phyloP scores from a whole-genome alignment of 1,140 invertebrate genomes.

The Drosophila pachea region DNA sequence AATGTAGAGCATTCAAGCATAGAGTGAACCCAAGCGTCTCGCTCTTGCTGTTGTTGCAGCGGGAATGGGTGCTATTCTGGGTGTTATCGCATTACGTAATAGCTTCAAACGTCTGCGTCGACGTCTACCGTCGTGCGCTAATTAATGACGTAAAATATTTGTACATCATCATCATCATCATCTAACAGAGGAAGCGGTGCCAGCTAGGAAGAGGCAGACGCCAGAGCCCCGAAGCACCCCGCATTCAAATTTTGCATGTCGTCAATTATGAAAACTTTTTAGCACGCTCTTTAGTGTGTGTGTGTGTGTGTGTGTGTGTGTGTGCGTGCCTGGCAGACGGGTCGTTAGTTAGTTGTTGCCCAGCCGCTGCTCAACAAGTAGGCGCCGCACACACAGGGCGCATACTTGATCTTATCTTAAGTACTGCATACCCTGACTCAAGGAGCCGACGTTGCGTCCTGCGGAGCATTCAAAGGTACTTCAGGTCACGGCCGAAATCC shows the following conservation, averaged over 20 bases:
- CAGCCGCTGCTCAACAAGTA: constrained; percentile 54
- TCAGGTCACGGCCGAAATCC: too few relatives aligned
- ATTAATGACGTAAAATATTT: constrained; percentile 76
- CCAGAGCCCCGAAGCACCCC: background rate
- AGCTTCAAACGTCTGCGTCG: constrained; percentile 47
- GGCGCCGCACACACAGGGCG: constrained; percentile 21
- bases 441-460: too few relatives aligned
- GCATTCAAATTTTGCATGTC: constrained; percentile 43
- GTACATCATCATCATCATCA: constrained; percentile 58
- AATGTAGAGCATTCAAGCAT: too few relatives aligned
- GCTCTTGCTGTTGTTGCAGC: too few relatives aligned
- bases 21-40: too few relatives aligned
- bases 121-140: constrained; percentile 51
- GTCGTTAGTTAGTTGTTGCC: constrained; percentile 21
- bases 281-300: constrained; percentile 40
- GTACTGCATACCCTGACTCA: constrained; percentile 24
- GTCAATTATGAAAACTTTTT: constrained; percentile 73
- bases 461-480: too few relatives aligned
- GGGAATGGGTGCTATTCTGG: too few relatives aligned
- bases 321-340: constrained; percentile 22
- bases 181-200: background rate
- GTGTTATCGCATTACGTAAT: constrained; percentile 70
- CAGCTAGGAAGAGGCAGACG: background rate
- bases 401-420: constrained; percentile 54
- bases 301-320: constrained; percentile 29